Base-by-base conservation (phyloP, 2,113 vertebrate genomes). In the Sapajus apella region DNA sequence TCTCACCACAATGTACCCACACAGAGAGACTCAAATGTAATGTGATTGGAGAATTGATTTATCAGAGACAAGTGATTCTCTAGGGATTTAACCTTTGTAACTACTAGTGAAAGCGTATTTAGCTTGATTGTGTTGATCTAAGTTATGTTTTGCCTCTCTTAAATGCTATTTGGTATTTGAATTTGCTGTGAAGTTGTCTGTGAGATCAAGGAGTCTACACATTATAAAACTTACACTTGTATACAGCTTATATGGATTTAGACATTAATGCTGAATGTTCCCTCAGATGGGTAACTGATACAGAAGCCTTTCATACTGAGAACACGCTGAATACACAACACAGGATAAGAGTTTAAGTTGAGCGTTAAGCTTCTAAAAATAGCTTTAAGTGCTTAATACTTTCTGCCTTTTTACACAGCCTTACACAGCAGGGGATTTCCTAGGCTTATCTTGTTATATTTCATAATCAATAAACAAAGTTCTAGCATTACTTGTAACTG, bases 371-470 rank as follows among this genome's bases (percentile, higher is more conserved):
- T 97, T 94, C 96, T 35, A 97, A 96, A 98, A 98, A 56, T 98
- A 98, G 97, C 96, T 97, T 23, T 70, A 96, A 97, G 90, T 81
- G 18, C 92, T 98, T 95, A 95, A 52, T 96, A 83, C 87, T 81
- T 87, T 61, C 85, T 96, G 25, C 50, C 37, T 94, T 97, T 95
- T 93, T 70, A 61, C 17, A 35, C 27, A n/a, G 1, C 25, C 77
- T 92, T 97, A 91, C 35, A 89, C 87, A 80, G 85, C 16, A 91
- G 76, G 97, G 47, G 92, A 97, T 97, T 98, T 98, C 80, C 73
- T 96, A 81, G 93, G 92, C 95, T 97, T 91, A 97, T 97, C 96
- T 88, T 91, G 66, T 93, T 97, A 94, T 77, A 96, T 96, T 98
- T 96, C 75, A 79, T 97, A 98, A 98, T 97, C 97, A 98, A 12